Conservation (phyloP, 30 jellyfish, hydroid and myxozoan genomes). For the Aurelia sp. region DNA sequence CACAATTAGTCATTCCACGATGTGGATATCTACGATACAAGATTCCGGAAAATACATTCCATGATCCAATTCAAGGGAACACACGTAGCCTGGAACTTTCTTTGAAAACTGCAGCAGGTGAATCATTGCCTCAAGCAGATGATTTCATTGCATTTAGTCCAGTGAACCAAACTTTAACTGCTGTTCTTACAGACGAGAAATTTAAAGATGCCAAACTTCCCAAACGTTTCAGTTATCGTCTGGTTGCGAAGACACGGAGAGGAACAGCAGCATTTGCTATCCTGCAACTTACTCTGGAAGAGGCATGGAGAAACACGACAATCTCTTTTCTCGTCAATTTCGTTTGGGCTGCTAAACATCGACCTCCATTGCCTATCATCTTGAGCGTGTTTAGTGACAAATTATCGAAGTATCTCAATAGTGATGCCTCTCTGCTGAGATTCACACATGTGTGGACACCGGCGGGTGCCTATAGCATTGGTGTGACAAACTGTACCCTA, state of each 20-base stretch:
- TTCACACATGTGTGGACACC: slow-evolving; percentile 1
- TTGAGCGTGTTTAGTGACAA: slow-evolving; percentile 17
- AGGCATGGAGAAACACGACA: slow-evolving; percentile 31
- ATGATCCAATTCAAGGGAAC: slow-evolving; percentile 83
- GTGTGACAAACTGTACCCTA: slow-evolving; percentile 51
- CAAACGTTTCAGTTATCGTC: background rate
- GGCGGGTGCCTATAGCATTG: background rate
- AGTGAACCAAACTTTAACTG: slow-evolving; percentile 37
- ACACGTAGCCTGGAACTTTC: slow-evolving; percentile 79
- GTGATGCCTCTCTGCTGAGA: background rate
- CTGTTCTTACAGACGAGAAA: slow-evolving; percentile 9
- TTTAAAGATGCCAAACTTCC: background rate
- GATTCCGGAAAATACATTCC: slow-evolving; percentile 86
- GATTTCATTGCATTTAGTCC: slow-evolving; percentile 47
- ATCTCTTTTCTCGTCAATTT: slow-evolving; percentile 23
- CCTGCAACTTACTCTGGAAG: slow-evolving; percentile 15
- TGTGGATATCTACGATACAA: slow-evolving; percentile 75
- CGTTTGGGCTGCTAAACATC: slow-evolving; percentile 10
- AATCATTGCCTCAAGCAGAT: slow-evolving; percentile 1
- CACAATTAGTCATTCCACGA: slow-evolving; percentile 42
- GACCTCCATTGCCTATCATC: slow-evolving; percentile 27
- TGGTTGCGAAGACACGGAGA: slow-evolving; percentile 50
- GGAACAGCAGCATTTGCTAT: slow-evolving; percentile 41
- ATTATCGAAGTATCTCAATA: slow-evolving; percentile 15
- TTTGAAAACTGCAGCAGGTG: slow-evolving; percentile 47